Base-by-base conservation (phyloP, 2,888 invertebrate species). In the Parthenolecanium corni region DNA sequence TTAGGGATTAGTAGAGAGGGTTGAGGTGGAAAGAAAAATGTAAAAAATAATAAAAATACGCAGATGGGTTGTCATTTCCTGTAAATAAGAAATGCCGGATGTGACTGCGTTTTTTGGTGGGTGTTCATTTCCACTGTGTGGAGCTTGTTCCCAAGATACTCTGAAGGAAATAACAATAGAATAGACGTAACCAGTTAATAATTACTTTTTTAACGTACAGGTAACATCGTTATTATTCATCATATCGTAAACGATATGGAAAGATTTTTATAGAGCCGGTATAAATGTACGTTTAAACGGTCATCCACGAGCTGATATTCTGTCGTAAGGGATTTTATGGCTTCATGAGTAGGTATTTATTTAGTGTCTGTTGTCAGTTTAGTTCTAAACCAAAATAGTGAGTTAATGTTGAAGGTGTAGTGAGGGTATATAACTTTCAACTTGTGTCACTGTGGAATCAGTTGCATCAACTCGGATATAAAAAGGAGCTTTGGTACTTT, bases 181-280 rank as follows among this genome's bases (percentile, higher is more conserved):
- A 53, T 36, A 58, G 58, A 58, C 58, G 38, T 47, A 58, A 58
- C 58, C 58, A 58, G 47, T 58, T 58, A 46, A 58, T 58, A 58
- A 58, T 58, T 58, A 58, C 58, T 47, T 58, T 58, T 58, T 58
- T 58, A 58, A 58, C 58, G 58, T 58, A 58, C 38, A 58, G 58
- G 58, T 58, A 58, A 42, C 56, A 23, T 47, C 49, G 58, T 58
- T 47, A 38, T 58, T 58, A 58, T 58, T 58, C 38, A 58, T 47
- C 49, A 51, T 56, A 46, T 56, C 44, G 44, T 56, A 42, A 46
- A 46, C 14, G 47, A 49, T 49, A 49, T 21, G 21, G 49, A 49
- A 14, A 49, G 46, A 44, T 44, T 44, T n/a, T 44, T 20, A 14
- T n/a, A 9, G 31, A 6, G 9, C 31, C 31, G n/a, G n/a, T 9